Conservation (phyloP, 2,888 invertebrate genomes). For the Abscondita cerata region DNA sequence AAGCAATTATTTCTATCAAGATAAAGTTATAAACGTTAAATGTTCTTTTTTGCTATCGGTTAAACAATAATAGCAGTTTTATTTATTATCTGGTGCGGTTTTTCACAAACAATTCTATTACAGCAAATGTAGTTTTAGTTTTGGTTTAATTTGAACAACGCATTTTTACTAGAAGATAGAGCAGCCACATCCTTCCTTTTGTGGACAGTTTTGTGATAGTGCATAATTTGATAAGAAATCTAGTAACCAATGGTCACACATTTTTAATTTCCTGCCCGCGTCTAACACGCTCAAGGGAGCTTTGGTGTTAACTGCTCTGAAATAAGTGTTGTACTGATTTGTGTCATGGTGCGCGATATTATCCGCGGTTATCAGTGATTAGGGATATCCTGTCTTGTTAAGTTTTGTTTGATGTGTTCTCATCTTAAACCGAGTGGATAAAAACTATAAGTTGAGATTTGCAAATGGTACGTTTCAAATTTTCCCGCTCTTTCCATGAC, state of each 20-base stretch:
- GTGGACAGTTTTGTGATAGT: conserved; percentile 32
- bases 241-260: conserved; percentile 38
- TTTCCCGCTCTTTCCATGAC: not conserved
- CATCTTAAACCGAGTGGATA: conserved; percentile 13
- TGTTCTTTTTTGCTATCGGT: not conserved
- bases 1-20: too few species aligned
- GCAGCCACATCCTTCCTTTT: conserved; percentile 43
- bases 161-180: conserved; percentile 33
- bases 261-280: conserved; percentile 34
- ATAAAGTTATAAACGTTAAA: too few species aligned
- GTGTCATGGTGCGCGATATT: conserved; percentile 6
- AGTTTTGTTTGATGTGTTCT: conserved; percentile 6
- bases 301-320: conserved; percentile 6
- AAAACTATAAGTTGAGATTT: not conserved
- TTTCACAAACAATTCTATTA: conserved; percentile 12
- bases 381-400: conserved; percentile 26
- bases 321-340: conserved; percentile 12
- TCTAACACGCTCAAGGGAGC: conserved; percentile 7
- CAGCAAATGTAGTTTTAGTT: conserved; percentile 17
- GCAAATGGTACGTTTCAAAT: conserved; percentile 16
- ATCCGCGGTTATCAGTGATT: conserved; percentile 24
- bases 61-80: conserved; percentile 1
- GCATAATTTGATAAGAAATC: conserved; percentile 36
- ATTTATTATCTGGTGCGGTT: conserved; percentile 6
- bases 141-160: conserved; percentile 28